Conservation (phyloP, 2,113 vertebrate genomes). For the Rhabdornis inornatus region DNA sequence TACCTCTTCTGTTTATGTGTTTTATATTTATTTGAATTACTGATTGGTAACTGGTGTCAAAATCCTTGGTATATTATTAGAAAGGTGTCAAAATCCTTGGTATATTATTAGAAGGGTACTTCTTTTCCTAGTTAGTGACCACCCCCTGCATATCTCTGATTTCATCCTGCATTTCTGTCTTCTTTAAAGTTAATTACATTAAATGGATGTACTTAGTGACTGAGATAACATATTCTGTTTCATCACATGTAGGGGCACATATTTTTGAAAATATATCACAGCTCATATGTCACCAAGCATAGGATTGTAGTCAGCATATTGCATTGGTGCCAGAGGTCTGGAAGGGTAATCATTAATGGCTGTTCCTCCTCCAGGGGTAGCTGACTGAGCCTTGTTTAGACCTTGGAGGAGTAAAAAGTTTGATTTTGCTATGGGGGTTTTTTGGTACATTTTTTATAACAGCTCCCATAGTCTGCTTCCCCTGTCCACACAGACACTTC, state of each 20-base stretch:
- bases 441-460: not conserved
- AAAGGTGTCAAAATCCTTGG: not conserved
- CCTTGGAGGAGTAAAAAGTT: not conserved
- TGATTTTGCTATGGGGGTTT: not conserved
- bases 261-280: not conserved
- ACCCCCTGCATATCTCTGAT: not conserved
- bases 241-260: constrained; percentile 15
- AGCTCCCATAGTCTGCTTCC: not conserved
- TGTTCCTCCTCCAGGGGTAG: not conserved
- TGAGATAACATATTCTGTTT: constrained; percentile 13
- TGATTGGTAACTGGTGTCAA: not conserved
- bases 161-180: constrained; percentile 29
- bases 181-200: constrained; percentile 35
- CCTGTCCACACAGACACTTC: not conserved
- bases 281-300: not conserved
- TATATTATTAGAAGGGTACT: constrained; percentile 26
- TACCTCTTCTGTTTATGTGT: not conserved
- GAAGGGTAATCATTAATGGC: not conserved
- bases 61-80: constrained; percentile 11
- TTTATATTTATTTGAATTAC: not conserved
- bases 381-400: not conserved
- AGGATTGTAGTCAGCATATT: not conserved
- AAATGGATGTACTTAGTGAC: constrained; percentile 25
- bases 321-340: not conserved
- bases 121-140: constrained; percentile 42